Percentiles rank a stretch among this genome's conserved stretches.
Evolutionary conservation across 2,888 invertebrate genomes (phyloP).

Genomic region (Agrotis ipsilon): DNA sequence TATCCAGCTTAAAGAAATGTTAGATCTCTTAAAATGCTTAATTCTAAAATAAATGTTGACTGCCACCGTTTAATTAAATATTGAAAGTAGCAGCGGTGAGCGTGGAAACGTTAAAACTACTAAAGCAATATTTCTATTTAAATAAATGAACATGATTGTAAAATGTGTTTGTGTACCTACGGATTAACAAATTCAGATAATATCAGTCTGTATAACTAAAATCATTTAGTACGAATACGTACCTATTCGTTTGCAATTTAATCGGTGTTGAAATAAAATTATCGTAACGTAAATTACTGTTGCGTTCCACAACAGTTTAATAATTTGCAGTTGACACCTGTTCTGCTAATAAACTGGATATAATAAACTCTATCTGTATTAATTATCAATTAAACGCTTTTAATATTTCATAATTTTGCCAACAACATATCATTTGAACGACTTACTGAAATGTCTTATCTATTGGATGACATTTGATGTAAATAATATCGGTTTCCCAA

Average conservation of each 20-base stretch:
- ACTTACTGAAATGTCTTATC: slow-evolving; percentile 25
- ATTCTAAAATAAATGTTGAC: neutral
- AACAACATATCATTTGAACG: slow-evolving; percentile 32
- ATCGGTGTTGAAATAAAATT: slow-evolving; percentile 61
- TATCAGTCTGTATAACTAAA: slow-evolving; percentile 25
- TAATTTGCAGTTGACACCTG: slow-evolving; percentile 53
- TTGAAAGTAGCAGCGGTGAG: neutral
- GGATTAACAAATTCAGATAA: slow-evolving; percentile 30
- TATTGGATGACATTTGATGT: slow-evolving; percentile 8
- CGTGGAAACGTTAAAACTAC: neutral
- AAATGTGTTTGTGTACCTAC: slow-evolving; percentile 16
- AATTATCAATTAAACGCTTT: slow-evolving; percentile 50
- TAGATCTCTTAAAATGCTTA: neutral
- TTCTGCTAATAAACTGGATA: slow-evolving; percentile 34
- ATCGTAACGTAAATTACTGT: slow-evolving; percentile 53
- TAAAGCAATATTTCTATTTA: neutral
- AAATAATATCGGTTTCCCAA: slow-evolving; percentile 35
- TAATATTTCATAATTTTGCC: slow-evolving; percentile 45
- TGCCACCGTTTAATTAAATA: neutral
- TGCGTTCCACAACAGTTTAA: slow-evolving; percentile 53
- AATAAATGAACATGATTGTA: slow-evolving; percentile 20
- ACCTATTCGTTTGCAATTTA: slow-evolving; percentile 45
- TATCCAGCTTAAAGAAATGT: neutral
- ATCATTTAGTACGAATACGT: slow-evolving; percentile 32
- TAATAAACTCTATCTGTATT: slow-evolving; percentile 34